Evolutionary conservation across 2,888 invertebrate species (phyloP), one percentile per base, ranked within the genome.

Genomic region (Azorinus chamasolen): DNA sequence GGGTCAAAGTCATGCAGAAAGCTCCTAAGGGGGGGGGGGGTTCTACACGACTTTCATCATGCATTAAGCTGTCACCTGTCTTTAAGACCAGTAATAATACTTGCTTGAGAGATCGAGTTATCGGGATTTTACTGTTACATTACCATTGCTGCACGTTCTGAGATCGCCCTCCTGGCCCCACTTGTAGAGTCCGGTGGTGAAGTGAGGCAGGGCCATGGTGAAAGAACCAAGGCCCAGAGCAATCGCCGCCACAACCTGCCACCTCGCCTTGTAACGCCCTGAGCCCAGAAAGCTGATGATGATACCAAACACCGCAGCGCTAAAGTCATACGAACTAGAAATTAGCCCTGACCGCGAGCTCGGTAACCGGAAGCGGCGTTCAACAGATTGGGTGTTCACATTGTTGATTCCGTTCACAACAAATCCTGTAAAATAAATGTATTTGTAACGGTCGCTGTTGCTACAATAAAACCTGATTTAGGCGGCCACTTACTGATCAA

Each of bases 201-300:
- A 97, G 90, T 97, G 96, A 0, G 97, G 97, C 66, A 96, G 92
- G 0, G 96, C 95, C 93, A 97, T 97, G 59, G 96, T 94, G 66
- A 97, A 93, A 0, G 97, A 94, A 1, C 94, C 92, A 8, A 93
- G 61, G 0, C 93, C 97, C 95, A 97, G 95, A 64, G 96, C 93
- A 58, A 96, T 94, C 74, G 96, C 95, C 0, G 97, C 97, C 91
- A 95, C 94, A 18, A 96, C 96, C 59, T 97, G 94, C 95, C 95
- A 95, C 20, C 93, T 74, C 2, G 96, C 96, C 73, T 96, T 89
- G 74, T 87, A 79, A 22, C 78, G 80, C 1, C 89, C 87, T 0
- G 89, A 86, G 6, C 88, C 88, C 25, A 84, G 79, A 71, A 88
- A 89, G 54, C 89, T 88, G 55, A 89, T 86, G 18, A 90, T 50